Evolutionary conservation across 2,113 vertebrate genomes (phyloP).

Genomic region (Ardeotis arabs): DNA sequence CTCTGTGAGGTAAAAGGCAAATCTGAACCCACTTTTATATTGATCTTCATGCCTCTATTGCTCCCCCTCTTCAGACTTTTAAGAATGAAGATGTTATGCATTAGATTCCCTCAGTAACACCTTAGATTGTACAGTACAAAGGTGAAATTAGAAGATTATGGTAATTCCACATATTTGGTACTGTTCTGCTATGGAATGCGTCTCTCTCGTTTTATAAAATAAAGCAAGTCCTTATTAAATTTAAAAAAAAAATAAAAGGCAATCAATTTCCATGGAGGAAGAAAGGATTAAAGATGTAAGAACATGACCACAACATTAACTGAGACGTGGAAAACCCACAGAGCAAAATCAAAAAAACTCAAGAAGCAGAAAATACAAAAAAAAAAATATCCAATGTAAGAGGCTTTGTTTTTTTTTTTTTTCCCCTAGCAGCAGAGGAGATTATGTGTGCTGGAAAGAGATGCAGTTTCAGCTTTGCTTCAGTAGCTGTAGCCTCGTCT

Average conservation of each 20-base stretch:
- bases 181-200: not conserved
- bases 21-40: not conserved
- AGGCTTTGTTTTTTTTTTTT: not conserved
- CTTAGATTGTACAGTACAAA: not conserved
- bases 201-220: not conserved
- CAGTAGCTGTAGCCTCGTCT: not conserved
- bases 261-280: not conserved
- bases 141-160: not conserved
- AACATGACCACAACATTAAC: not conserved
- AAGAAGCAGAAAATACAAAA: not conserved
- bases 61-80: not conserved
- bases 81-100: not conserved
- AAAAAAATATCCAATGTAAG: not conserved
- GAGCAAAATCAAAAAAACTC: not conserved
- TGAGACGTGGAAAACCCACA: not conserved
- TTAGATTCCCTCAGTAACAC: not conserved
- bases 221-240: not conserved
- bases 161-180: not conserved
- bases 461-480: conserved; percentile 32
- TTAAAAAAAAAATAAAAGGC: not conserved
- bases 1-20: not conserved
- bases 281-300: not conserved
- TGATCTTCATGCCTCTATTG: not conserved
- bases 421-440: not conserved
- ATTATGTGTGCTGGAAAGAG: not conserved